Evolutionary conservation across 1,140 invertebrate genomes (phyloP).

Genomic region (Hycleus cichorii): DNA sequence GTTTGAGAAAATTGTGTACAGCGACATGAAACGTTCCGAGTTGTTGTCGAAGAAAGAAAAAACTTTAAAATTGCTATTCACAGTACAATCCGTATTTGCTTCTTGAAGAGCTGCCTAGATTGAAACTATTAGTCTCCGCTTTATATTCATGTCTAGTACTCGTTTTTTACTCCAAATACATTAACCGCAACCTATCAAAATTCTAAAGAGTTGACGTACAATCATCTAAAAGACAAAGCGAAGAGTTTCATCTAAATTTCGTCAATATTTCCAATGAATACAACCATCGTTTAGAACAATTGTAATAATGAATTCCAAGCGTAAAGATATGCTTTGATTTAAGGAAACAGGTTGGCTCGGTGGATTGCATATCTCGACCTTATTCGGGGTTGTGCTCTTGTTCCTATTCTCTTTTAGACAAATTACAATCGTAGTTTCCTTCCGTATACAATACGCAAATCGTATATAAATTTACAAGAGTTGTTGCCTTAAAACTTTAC

Average conservation of each 20-base stretch:
- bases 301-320: no score
- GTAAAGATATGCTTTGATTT: no score
- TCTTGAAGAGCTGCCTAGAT: neutral
- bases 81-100: no score
- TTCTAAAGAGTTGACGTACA: neutral
- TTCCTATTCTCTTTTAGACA: slow-evolving; percentile 20
- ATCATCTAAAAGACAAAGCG: slow-evolving; percentile 8
- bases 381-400: slow-evolving; percentile 2
- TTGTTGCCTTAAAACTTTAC: slow-evolving; percentile 12
- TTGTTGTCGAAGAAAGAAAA: no score
- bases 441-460: slow-evolving; percentile 20
- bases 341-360: no score
- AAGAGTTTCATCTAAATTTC: slow-evolving; percentile 15
- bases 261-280: neutral
- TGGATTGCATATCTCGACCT: neutral
- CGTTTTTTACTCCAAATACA: neutral
- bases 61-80: no score
- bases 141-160: slow-evolving; percentile 1
- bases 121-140: slow-evolving; percentile 5
- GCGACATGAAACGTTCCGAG: no score
- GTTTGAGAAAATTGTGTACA: no score
- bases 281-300: no score
- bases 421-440: slow-evolving; percentile 26
- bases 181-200: slow-evolving; percentile 9
- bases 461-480: slow-evolving; percentile 6